phyloP scores from a whole-genome alignment of 2,888 invertebrate species.

The Cremastinae sp. region DNA sequence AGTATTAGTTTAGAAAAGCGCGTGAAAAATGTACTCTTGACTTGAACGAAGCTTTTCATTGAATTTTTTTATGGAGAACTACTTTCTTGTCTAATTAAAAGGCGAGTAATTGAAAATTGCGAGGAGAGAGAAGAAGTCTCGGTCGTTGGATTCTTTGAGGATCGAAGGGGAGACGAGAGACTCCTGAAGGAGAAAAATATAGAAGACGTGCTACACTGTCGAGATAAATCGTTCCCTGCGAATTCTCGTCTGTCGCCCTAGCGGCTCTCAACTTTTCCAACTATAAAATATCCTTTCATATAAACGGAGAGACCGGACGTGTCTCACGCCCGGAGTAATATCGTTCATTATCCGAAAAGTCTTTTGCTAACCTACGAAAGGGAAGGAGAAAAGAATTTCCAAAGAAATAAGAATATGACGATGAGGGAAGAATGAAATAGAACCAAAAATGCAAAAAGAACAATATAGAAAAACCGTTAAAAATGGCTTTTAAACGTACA shows the following conservation, averaged over 20 bases:
- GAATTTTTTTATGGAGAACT: conserved; percentile 9
- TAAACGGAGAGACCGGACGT: conserved; percentile 64
- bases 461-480: not conserved
- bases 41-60: too few species aligned
- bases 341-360: conserved; percentile 65
- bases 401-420: conserved; percentile 29
- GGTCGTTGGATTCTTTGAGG: too few species aligned
- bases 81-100: conserved; percentile 53
- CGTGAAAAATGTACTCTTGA: too few species aligned
- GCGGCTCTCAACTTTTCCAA: conserved; percentile 65
- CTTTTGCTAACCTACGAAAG: conserved; percentile 43
- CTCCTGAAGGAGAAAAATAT: too few species aligned
- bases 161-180: conserved; percentile 18
- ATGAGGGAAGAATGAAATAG: conserved; percentile 19
- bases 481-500: not conserved
- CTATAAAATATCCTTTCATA: conserved; percentile 70
- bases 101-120: conserved; percentile 65
- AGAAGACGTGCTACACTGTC: conserved; percentile 29
- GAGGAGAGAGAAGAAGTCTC: conserved; percentile 43
- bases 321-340: conserved; percentile 62
- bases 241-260: conserved; percentile 44
- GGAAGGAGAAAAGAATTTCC: conserved; percentile 37
- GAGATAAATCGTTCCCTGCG: conserved; percentile 62
- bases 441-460: not conserved
- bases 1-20: too few species aligned